Base-by-base conservation (phyloP, 2,888 invertebrate genomes). In the Zaprionus bogoriensis region DNA sequence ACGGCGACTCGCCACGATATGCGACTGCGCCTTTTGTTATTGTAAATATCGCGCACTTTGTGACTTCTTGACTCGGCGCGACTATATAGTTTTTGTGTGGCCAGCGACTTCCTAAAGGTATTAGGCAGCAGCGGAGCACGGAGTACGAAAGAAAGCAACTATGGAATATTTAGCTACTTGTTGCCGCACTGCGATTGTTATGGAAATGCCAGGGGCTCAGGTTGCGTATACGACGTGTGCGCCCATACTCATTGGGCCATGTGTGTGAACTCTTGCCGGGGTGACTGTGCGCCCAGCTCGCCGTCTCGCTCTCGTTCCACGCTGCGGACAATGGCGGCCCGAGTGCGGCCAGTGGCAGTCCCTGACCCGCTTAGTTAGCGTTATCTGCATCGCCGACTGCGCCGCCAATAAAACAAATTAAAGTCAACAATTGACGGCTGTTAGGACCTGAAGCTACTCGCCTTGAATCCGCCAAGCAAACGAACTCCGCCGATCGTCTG, bases 371-470 rank as follows among this genome's bases (percentile, higher is more conserved):
- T 87, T 87, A 68, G 74, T 84, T 74, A 70, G 77, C 76, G 68
- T 80, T 83, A 84, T 62, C 59, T 75, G 70, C 54, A n/a, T n/a
- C n/a, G n/a, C n/a, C n/a, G n/a, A n/a, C n/a, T n/a, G n/a, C n/a
- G n/a, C n/a, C n/a, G 69, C 82, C 81, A 83, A 83, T 83, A 86
- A 86, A 83, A 78, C 83, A 80, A 80, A 80, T 80, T 80, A 78
- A 80, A 80, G 83, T 71, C 83, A 80, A 79, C 74, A 79, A 85
- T 76, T 85, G 82, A 71, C 82, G 76, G 71, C 80, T 66, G 75
- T 81, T 84, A 87, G 85, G 87, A 84, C 87, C 87, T 82, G 77
- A 78, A 84, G 87, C 87, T 77, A 81, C 82, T 85, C 62, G 79
- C 81, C 85, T 84, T 82, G 82, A 81, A 83, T 52, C 46, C 28